Percentiles rank a stretch among this genome's conserved stretches.
Conservation (phyloP, 2,113 vertebrate species). For the Trachemys scripta region DNA sequence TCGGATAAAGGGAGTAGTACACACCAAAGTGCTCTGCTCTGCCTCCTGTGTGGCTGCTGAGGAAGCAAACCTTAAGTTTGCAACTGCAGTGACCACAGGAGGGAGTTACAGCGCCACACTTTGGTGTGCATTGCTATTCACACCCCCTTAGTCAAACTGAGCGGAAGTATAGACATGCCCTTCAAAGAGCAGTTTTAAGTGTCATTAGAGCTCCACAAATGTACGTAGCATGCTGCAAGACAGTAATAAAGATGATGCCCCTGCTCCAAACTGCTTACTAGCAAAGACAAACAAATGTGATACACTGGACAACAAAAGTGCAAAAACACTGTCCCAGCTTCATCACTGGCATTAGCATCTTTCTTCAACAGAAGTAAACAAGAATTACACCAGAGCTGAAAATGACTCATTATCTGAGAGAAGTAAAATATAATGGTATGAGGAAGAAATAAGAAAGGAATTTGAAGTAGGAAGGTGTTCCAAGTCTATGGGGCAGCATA, state of each 20-base stretch:
- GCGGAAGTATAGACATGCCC: neutral
- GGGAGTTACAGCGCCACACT: neutral
- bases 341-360: neutral
- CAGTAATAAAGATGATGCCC: neutral
- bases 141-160: neutral
- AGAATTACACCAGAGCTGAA: neutral
- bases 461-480: neutral
- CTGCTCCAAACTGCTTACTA: neutral
- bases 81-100: neutral
- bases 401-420: neutral
- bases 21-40: neutral
- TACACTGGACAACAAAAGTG: neutral
- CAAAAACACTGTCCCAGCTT: neutral
- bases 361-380: neutral
- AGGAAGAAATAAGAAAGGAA: neutral
- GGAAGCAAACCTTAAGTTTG: neutral
- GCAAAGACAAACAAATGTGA: neutral
- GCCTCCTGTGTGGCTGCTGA: neutral
- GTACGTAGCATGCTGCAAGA: neutral
- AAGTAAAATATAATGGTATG: neutral
- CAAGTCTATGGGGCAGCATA: neutral
- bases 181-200: neutral
- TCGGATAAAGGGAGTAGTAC: neutral
- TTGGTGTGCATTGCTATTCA: neutral
- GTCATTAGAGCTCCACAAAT: neutral